Evolutionary conservation across 2,113 vertebrate genomes (phyloP), one percentile per base, ranked within the genome.

Genomic region (Nettapus auritus): DNA sequence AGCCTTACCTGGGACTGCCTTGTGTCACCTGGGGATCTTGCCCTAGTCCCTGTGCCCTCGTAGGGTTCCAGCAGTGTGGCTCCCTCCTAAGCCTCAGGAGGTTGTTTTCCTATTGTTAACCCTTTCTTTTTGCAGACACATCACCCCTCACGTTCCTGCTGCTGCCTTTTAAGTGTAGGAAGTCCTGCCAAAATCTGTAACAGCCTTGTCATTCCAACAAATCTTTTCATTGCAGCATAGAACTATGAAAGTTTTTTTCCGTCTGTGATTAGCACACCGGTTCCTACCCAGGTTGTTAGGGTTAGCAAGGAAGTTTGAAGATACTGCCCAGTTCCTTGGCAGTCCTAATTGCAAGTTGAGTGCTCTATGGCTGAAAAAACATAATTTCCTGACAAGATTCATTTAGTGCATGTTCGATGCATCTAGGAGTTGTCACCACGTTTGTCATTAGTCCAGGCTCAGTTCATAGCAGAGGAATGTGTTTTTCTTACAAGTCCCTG

Each of bases 91-190:
- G 31, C 50, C 73, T 50, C 18, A 3, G 25, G 53, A 29, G 7
- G 11, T 48, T 52, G 1, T 36, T 56, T 38, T 21, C 75, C 48
- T 50, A 0, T 18, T 29, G 33, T 38, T 57, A 8, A 2, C 19
- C 31, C 33, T 70, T 38, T 59, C 68, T 34, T 48, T 13, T 31
- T 52, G 33, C 34, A 70, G 34, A 31, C 57, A 1, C 2, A 2
- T 22, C 60, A 68, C 36, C 38, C 64, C 59, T 87, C 13, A 0
- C 1, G 0, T 60, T 55, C 66, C 25, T 9, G 6, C 74, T 70
- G n/a, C 50, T 0, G 0, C 55, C 16, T 84, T 50, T 44, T 21
- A 38, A 31, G 28, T 20, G 23, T 21, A 31, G 80, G 28, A 83
- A 88, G 14, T 56, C 22, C 44, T 80, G 44, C 3, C 17, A 23